These are phyloP conservation scores for Oryzias celebensis DNA, from an alignment of 2,113 vertebrate genomes.

Conservation along the genomic window DNA sequence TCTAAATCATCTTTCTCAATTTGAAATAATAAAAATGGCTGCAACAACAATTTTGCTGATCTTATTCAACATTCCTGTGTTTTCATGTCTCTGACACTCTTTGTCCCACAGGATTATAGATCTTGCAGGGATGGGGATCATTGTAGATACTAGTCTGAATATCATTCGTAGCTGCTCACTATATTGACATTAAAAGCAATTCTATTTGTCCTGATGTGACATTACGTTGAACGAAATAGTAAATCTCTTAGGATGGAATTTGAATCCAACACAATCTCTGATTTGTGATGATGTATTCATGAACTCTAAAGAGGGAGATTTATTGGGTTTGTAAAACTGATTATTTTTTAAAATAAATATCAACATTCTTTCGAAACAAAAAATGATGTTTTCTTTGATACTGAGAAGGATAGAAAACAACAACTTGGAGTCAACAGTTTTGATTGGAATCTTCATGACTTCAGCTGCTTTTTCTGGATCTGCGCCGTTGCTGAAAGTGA, in stretches of 20 bases:
- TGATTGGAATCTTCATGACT: conserved; percentile 25
- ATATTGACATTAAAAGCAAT: too few species aligned
- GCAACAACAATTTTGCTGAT: too few species aligned
- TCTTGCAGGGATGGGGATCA: too few species aligned
- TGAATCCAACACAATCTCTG: background rate
- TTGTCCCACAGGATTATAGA: too few species aligned
- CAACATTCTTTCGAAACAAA: background rate
- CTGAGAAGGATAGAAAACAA: too few species aligned
- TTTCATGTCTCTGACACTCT: too few species aligned
- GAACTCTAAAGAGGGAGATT: background rate
- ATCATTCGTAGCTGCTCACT: too few species aligned
- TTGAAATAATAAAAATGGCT: too few species aligned
- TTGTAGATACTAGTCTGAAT: too few species aligned
- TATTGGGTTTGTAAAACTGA: background rate
- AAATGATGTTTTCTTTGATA: background rate
- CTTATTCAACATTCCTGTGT: too few species aligned
- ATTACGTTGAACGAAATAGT: background rate
- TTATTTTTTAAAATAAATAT: background rate
- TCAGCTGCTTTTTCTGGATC: conserved; percentile 21
- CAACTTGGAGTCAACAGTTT: background rate
- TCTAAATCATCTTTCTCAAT: too few species aligned
- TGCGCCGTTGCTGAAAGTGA: conserved; percentile 12
- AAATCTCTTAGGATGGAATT: background rate
- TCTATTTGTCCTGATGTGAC: background rate
- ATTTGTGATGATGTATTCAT: background rate